Conservation (phyloP, 2,113 vertebrate species). For the Galemys pyrenaicus region DNA sequence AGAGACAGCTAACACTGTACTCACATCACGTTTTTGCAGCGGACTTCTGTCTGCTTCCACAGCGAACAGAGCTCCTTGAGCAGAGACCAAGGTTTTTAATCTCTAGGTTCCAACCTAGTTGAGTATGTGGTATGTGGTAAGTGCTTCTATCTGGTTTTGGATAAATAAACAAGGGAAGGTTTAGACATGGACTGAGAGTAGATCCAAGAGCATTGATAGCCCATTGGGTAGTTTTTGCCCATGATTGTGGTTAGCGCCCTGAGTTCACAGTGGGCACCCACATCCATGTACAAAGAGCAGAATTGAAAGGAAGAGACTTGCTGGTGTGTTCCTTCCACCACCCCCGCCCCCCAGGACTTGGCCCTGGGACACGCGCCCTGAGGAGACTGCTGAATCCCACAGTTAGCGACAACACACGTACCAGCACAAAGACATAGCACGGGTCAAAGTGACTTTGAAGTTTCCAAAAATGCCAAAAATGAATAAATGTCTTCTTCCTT, state of each 20-base stretch:
- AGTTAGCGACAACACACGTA: background rate
- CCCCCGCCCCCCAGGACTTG: background rate
- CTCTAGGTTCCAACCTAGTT: background rate
- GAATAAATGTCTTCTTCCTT: background rate
- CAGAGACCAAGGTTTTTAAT: background rate
- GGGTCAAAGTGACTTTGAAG: background rate
- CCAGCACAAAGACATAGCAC: fast-evolving
- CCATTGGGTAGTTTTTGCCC: background rate
- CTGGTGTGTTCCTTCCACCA: background rate
- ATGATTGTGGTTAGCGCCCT: background rate
- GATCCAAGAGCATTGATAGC: too few relatives aligned
- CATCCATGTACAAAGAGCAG: fast-evolving
- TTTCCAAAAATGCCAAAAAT: background rate
- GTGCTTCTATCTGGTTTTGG: background rate
- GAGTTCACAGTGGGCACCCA: background rate
- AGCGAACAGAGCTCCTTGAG: background rate
- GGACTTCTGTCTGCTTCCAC: background rate
- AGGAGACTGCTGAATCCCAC: background rate
- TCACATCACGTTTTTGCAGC: background rate
- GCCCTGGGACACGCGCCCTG: background rate
- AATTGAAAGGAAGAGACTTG: background rate
- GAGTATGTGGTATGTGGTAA: background rate
- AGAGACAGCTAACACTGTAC: background rate
- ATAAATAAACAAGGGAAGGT: background rate
- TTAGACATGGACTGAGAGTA: background rate